phyloP scores from a whole-genome alignment of 2,888 invertebrate genomes.

The Chrysodeixis includens region DNA sequence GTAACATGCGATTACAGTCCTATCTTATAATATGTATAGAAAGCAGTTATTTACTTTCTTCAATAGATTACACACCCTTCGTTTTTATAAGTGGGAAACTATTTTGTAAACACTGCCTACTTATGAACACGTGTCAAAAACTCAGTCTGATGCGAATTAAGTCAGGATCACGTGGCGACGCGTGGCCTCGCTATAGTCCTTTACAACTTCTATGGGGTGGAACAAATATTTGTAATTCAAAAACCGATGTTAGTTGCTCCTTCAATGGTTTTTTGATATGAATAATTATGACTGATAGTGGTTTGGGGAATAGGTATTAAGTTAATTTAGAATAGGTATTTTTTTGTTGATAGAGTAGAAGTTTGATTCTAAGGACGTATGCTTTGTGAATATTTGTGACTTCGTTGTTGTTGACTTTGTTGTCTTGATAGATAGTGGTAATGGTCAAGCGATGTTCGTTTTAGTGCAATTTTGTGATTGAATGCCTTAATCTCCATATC shows the following conservation, averaged over 20 bases:
- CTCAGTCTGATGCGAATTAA: constrained; percentile 61
- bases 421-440: no score
- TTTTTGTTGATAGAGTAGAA: background rate
- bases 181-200: constrained; percentile 74
- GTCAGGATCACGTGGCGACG: constrained; percentile 75
- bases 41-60: constrained; percentile 19
- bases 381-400: no score
- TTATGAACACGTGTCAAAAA: constrained; percentile 67
- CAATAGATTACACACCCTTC: constrained; percentile 16
- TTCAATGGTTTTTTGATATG: constrained; percentile 24
- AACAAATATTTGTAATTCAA: constrained; percentile 82
- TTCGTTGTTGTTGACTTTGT: no score
- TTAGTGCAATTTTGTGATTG: no score
- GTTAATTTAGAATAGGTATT: no score
- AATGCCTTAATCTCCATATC: no score
- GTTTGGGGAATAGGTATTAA: background rate
- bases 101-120: constrained; percentile 52
- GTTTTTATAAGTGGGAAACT: constrained; percentile 40
- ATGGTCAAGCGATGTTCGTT: no score
- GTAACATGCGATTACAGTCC: background rate
- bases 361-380: background rate
- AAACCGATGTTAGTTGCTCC: constrained; percentile 72
- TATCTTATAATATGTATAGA: background rate
- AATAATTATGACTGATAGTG: constrained; percentile 6
- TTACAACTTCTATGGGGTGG: constrained; percentile 69